These are phyloP conservation scores for Anoplius nigerrimus DNA, from an alignment of 2,888 invertebrate genomes.

Conservation along the genomic window DNA sequence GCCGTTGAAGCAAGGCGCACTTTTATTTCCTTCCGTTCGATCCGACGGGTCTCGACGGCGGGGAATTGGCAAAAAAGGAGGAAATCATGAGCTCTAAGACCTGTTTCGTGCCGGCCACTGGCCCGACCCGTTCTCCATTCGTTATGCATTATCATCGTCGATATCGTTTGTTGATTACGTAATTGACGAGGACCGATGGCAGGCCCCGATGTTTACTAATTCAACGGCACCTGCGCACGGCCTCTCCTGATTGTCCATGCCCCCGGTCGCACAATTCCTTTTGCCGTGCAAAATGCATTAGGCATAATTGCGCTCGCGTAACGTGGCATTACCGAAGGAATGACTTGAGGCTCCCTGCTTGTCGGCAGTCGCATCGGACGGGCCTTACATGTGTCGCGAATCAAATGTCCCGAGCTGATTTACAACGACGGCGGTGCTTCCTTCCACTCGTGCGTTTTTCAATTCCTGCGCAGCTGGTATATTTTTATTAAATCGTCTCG, in stretches of 20 bases:
- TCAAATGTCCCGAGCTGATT: no score
- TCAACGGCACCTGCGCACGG: conserved; percentile 60
- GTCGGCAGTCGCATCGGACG: no score
- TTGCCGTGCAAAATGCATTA: background rate
- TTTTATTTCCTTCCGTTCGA: conserved; percentile 57
- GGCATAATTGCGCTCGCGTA: no score
- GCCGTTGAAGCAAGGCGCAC: conserved; percentile 51
- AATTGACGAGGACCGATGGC: conserved; percentile 55
- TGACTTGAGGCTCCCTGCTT: no score
- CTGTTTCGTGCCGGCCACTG: conserved; percentile 36
- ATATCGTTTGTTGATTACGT: conserved; percentile 57
- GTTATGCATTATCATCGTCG: conserved; percentile 58
- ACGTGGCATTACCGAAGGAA: no score
- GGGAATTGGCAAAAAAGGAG: conserved; percentile 5
- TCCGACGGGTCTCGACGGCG: conserved; percentile 23
- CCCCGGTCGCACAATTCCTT: conserved; percentile 4
- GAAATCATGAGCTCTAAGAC: conserved; percentile 31
- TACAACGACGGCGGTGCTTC: no score
- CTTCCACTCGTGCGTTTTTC: no score
- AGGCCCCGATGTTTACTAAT: conserved; percentile 46
- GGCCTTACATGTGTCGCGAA: no score
- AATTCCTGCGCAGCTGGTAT: no score
- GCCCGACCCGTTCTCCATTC: conserved; percentile 31
- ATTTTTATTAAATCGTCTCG: no score
- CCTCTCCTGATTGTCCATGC: background rate